A percentile compares a stretch with the other conserved stretches of the same genome.
Evolutionary conservation across 2,797 vertebrate species (phyloP).

Genomic region (Enteromius trimaculatus): DNA sequence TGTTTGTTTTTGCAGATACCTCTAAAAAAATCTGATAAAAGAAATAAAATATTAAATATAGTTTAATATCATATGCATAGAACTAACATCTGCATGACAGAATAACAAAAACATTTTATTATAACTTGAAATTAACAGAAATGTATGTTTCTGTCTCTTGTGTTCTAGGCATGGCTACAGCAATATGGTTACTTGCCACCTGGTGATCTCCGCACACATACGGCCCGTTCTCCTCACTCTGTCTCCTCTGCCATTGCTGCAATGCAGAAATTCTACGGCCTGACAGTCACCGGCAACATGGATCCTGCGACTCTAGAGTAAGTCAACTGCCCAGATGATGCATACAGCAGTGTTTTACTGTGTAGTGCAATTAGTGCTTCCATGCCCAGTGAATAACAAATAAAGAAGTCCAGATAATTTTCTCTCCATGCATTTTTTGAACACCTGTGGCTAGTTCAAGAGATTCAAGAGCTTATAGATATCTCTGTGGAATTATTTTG

Average conservation of each 20-base stretch:
- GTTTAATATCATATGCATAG: not conserved
- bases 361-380: not conserved
- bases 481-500: constrained; percentile 33
- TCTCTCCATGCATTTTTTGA: constrained; percentile 8
- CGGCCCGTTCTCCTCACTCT: constrained; percentile 85
- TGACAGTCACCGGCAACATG: constrained; percentile 82
- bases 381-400: not conserved
- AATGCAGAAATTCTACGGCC: constrained; percentile 93
- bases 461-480: constrained; percentile 18
- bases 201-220: constrained; percentile 88
- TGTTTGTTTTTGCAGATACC: too few species aligned
- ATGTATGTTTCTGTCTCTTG: not conserved
- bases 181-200: constrained; percentile 94
- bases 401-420: not conserved
- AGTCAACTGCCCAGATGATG: constrained; percentile 58
- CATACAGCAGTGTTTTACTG: not conserved
- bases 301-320: constrained; percentile 82
- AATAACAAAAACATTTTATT: not conserved
- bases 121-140: not conserved
- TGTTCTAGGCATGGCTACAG: constrained; percentile 88
- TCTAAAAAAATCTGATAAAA: not conserved
- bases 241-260: constrained; percentile 82
- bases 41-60: not conserved
- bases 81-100: not conserved
- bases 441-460: constrained; percentile 17